Conservation (phyloP, 2,113 vertebrate species). For the Ptilonorhynchus violaceus region DNA sequence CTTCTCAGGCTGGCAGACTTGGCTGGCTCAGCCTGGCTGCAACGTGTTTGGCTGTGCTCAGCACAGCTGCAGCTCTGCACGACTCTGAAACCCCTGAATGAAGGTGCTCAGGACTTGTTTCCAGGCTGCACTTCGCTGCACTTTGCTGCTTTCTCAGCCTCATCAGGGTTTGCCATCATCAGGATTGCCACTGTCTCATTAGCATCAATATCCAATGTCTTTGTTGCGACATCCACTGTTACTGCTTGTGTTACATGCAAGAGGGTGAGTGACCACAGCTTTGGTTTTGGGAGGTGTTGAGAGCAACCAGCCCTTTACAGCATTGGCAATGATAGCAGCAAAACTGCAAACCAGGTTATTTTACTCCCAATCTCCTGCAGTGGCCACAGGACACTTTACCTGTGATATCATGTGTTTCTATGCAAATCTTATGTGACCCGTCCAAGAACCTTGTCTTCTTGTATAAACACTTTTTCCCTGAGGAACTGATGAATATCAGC, state of each 20-base stretch:
- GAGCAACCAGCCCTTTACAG: not conserved
- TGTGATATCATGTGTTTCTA: not conserved
- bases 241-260: not conserved
- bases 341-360: not conserved
- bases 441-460: not conserved
- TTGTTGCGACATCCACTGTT: not conserved
- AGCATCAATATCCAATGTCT: not conserved
- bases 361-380: not conserved
- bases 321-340: not conserved
- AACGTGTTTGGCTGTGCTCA: not conserved
- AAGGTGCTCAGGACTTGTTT: not conserved
- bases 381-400: not conserved
- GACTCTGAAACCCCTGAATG: fast-evolving
- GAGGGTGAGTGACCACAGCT: not conserved
- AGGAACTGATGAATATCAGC: not conserved
- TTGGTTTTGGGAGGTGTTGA: not conserved
- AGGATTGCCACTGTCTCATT: not conserved
- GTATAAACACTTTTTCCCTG: not conserved
- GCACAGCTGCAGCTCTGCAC: not conserved
- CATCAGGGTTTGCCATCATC: too few species aligned
- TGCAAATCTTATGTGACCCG: not conserved
- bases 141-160: not conserved
- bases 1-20: not conserved
- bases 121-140: not conserved
- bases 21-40: too few species aligned